phyloP scores from a whole-genome alignment of 2,113 vertebrate species.

The Panurus biarmicus region DNA sequence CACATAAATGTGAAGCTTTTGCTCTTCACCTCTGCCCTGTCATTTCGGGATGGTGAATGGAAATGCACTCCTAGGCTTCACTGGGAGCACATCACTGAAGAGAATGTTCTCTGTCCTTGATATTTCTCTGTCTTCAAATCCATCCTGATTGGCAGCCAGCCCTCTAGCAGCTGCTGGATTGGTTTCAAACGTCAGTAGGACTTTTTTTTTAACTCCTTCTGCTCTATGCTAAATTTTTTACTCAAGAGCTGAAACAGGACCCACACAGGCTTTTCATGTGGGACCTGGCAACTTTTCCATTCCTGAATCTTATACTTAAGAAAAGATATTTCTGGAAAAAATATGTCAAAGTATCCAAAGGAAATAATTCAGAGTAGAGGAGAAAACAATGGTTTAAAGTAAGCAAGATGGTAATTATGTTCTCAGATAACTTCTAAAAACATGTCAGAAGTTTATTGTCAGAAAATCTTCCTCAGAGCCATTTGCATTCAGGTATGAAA shows the following conservation, averaged over 20 bases:
- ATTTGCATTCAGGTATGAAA: not conserved
- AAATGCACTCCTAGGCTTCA: not conserved
- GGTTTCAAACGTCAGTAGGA: constrained; percentile 14
- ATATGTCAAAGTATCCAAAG: not conserved
- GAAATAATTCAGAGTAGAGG: not conserved
- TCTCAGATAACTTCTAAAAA: not conserved
- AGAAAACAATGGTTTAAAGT: not conserved
- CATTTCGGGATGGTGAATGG: not conserved
- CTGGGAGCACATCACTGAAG: not conserved
- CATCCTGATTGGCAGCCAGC: constrained; percentile 31
- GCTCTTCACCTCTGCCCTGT: constrained; percentile 9
- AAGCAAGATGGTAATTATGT: not conserved
- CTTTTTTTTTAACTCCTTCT: not conserved
- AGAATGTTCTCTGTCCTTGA: constrained; percentile 41
- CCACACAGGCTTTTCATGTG: not conserved
- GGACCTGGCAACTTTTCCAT: not conserved
- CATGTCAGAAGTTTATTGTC: not conserved
- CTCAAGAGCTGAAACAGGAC: not conserved
- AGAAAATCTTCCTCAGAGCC: not conserved
- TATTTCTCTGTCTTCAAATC: constrained; percentile 30
- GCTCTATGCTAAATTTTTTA: not conserved
- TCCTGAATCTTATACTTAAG: not conserved
- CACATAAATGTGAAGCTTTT: not conserved
- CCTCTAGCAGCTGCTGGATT: constrained; percentile 19
- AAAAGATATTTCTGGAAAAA: not conserved